Evolutionary conservation across 1,140 invertebrate genomes (phyloP).

Genomic region (Lineus longissimus): DNA sequence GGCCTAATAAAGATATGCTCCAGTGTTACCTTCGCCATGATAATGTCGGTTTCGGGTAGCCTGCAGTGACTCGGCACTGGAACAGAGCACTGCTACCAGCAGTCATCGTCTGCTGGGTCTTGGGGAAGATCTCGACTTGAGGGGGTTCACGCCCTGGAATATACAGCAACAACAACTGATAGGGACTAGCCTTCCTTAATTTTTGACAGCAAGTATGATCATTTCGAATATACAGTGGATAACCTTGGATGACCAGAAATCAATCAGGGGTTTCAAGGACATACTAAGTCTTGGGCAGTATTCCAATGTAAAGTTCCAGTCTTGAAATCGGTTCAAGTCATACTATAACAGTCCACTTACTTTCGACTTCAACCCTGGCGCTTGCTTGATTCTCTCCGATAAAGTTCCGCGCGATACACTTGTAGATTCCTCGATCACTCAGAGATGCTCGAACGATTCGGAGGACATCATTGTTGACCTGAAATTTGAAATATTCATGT

Average conservation of each 20-base stretch:
- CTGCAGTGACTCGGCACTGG: conserved; percentile 71
- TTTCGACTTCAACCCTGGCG: conserved; percentile 78
- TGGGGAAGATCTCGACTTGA: conserved; percentile 72
- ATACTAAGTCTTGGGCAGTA: no score
- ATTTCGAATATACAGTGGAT: not conserved
- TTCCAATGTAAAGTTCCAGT: not conserved
- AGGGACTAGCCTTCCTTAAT: not conserved
- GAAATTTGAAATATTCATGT: not conserved
- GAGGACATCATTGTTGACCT: conserved; percentile 64
- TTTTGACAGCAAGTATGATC: no score
- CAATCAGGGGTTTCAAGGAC: no score
- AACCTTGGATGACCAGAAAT: not conserved
- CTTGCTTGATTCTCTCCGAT: conserved; percentile 62
- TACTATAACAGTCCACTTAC: conserved; percentile 62
- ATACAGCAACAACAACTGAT: conserved; percentile 25
- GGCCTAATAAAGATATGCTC: no score
- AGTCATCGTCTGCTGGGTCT: conserved; percentile 60
- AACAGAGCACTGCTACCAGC: conserved; percentile 68
- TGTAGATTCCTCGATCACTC: conserved; percentile 74
- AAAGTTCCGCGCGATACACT: conserved; percentile 65
- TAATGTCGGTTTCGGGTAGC: conserved; percentile 72
- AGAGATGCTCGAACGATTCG: conserved; percentile 63
- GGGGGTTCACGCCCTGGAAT: conserved; percentile 75
- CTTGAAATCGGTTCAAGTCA: no score
- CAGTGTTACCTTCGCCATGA: conserved; percentile 65